These are phyloP conservation scores for Parnassius smintheus DNA, from an alignment of 2,888 invertebrate genomes.

Conservation along the genomic window DNA sequence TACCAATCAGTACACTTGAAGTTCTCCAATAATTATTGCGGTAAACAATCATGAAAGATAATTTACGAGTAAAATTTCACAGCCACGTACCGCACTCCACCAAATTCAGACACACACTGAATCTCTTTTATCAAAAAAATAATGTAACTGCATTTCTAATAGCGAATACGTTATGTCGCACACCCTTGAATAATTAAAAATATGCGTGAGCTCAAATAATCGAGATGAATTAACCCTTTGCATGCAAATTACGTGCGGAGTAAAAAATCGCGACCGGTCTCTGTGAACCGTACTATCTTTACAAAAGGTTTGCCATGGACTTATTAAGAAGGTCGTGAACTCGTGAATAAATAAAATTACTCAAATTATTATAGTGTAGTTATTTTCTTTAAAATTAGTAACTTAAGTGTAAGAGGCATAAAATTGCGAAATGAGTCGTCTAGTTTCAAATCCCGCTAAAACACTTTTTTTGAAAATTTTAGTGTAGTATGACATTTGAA, in stretches of 20 bases:
- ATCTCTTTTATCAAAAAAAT: constrained; percentile 49
- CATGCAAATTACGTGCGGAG: constrained; percentile 68
- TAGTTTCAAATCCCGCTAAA: too few relatives aligned
- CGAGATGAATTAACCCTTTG: constrained; percentile 77
- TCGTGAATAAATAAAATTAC: neutral
- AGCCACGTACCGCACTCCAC: constrained; percentile 54
- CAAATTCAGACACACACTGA: constrained; percentile 63
- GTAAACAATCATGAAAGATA: too few relatives aligned
- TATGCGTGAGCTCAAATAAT: constrained; percentile 77
- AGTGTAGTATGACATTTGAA: too few relatives aligned
- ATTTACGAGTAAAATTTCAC: constrained; percentile 8
- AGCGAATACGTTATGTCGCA: constrained; percentile 62
- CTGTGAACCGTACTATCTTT: constrained; percentile 58
- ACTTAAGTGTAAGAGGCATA: too few relatives aligned
- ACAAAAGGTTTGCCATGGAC: constrained; percentile 28
- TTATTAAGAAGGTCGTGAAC: constrained; percentile 17
- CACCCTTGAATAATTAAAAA: constrained; percentile 81
- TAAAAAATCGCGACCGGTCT: constrained; percentile 66
- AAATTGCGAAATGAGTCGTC: too few relatives aligned
- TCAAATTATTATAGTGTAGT: too few relatives aligned
- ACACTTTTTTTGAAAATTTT: too few relatives aligned
- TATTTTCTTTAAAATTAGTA: too few relatives aligned
- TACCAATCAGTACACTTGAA: too few relatives aligned
- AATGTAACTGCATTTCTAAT: constrained; percentile 59
- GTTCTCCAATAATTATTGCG: too few relatives aligned